Evolutionary conservation across 2,113 vertebrate species (phyloP), one percentile per base, ranked within the genome.

Genomic region (Sceloporus tristichus): DNA sequence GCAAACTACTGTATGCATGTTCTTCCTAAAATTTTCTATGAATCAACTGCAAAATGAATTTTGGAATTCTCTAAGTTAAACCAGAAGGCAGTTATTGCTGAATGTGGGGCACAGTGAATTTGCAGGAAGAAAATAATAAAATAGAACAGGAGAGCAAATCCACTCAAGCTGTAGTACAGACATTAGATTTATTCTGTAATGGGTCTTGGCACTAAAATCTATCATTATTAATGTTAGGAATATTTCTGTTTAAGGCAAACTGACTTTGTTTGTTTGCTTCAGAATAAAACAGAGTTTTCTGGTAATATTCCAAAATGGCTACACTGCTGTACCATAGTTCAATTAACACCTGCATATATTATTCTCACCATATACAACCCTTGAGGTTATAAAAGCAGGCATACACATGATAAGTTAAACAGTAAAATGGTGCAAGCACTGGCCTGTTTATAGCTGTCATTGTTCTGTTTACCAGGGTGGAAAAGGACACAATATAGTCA

Each of bases 401-500:
- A 82, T 81, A 56, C 84, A 23, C 5, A 42, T 56, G 77, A 89
- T 79, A 91, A 87, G 82, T 86, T 88, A 87, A 89, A 23, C 90
- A 86, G 82, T n/a, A 59, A 91, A 94, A 91, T 14, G 74, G 90
- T 84, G 79, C 38, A 77, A 82, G 89, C 70, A n/a, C 21, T 85
- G 82, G 82, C 84, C 62, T 1, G 0, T 75, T 91, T 89, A 84
- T 94, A 38, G 5, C 4, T 89, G 82, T 74, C 92, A 84, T 81
- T 91, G 92, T 76, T 93, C 42, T 80, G 78, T 91, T 94, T 93
- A 91, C 89, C 21, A 85, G 77, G 42, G 86, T 84, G 38, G 79
- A 7, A 88, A 94, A 93, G 91, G 94, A 94, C 92, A 92, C 91
- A 81, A 42, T 85, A 82, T 86, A 89, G 95, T 90, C 79, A 75